Base-by-base conservation (phyloP, 2,888 invertebrate genomes). In the Erynnis tages region DNA sequence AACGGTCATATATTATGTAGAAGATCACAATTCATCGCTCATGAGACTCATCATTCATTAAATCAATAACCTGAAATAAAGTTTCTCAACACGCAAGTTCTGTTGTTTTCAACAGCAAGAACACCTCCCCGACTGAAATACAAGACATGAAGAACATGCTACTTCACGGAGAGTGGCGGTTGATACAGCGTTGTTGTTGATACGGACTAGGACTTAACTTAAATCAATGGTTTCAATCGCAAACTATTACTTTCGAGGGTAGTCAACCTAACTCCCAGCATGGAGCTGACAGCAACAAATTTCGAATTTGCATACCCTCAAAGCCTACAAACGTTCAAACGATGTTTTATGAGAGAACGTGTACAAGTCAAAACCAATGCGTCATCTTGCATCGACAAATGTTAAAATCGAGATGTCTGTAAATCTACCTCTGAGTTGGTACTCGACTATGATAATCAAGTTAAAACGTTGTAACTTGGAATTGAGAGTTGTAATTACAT, bases 241-340 rank as follows among this genome's bases (percentile, higher is more conserved):
- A 34, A 34, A 34, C 44, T 11, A 32, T 30, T 40, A 23, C 7
- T 40, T 48, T 48, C 16, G 11, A 32, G 11, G 8, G 23, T 13
- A 40, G 16, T 32, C 23, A 32, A 32, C 30, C 5, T 30, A 10
- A 11, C 37, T 46, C 27, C 11, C 40, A 49, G 40, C 32, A 11
- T 40, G 40, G 13, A 11, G 16, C 40, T 21, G 48, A 40, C 40
- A 32, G 16, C 23, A 40, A 40, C 40, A 41, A 49, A 34, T 49
- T 49, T 49, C 30, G 10, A 48, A 38, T 48, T 48, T 21, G 40
- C 41, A 40, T 41, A 48, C 47, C 13, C 47, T 19, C 38, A 47
- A 47, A 49, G 40, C 34, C 41, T 49, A n/a, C 32, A 17, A 41
- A n/a, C n/a, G n/a, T n/a, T n/a, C 34, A 34, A 49, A 41, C 25